Conservation (phyloP, 2,113 vertebrate genomes). For the Collichthys lucidus region DNA sequence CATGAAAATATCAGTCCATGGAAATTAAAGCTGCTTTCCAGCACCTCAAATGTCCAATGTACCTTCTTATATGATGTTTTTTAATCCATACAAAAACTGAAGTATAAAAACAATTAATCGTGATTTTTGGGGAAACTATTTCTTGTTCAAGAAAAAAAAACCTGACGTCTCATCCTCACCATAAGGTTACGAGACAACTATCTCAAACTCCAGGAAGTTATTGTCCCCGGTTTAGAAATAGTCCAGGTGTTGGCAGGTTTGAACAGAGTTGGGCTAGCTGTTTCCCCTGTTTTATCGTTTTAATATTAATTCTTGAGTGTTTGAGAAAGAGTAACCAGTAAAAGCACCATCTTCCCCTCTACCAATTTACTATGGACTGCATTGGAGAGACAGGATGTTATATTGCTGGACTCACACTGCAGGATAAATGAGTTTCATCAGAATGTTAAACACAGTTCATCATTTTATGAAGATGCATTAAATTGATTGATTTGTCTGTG, state of each 20-base stretch:
- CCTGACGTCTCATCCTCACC: too few species aligned
- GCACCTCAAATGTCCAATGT: neutral
- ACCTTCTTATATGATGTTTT: too few species aligned
- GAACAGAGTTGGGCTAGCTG: too few species aligned
- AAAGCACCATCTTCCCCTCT: neutral
- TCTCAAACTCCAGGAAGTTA: too few species aligned
- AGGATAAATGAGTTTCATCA: conserved; percentile 4
- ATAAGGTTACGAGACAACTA: too few species aligned
- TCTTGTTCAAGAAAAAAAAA: too few species aligned
- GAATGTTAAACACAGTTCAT: conserved; percentile 20
- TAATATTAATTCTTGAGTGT: neutral
- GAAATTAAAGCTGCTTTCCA: neutral
- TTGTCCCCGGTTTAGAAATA: too few species aligned
- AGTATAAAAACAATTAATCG: too few species aligned
- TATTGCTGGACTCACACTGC: neutral
- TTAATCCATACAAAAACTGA: too few species aligned
- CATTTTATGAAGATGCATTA: conserved; percentile 19
- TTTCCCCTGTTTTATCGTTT: too few species aligned
- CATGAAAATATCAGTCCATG: neutral
- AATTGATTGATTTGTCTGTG: conserved; percentile 27
- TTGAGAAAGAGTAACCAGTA: neutral
- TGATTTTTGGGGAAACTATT: too few species aligned
- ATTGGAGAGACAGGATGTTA: neutral
- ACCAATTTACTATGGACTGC: neutral
- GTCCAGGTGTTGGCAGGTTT: too few species aligned